Evolutionary conservation across 1,140 invertebrate species (phyloP).

Genomic region (Nasonia vitripennis): DNA sequence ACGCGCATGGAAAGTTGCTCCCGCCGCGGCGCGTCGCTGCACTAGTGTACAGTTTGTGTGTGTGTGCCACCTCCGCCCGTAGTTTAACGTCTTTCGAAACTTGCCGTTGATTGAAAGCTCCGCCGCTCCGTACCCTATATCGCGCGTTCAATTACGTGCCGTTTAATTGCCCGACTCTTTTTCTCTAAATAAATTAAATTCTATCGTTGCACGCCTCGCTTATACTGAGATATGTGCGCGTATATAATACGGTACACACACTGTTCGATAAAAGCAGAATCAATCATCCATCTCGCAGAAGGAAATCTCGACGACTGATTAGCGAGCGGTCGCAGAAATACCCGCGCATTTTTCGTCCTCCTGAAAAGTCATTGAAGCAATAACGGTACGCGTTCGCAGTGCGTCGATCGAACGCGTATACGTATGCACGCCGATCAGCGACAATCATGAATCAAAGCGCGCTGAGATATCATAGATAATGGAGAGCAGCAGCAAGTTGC

Average conservation of each 20-base stretch:
- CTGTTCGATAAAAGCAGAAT: not conserved
- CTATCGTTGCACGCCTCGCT: not conserved
- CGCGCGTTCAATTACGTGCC: not conserved
- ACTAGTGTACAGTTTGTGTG: not conserved
- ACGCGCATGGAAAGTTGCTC: constrained; percentile 8
- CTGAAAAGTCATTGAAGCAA: not conserved
- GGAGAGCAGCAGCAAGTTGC: constrained; percentile 43
- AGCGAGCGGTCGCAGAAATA: not conserved
- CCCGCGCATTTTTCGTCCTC: not conserved
- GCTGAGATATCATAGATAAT: constrained; percentile 44
- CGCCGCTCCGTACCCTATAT: not conserved
- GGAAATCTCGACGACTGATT: not conserved
- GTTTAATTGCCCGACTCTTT: not conserved
- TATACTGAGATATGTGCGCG: not conserved
- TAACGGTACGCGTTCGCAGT: not conserved
- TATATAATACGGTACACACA: not conserved
- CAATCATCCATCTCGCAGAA: not conserved
- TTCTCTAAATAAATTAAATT: not conserved
- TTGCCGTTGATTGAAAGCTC: constrained; percentile 31
- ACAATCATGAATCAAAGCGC: constrained; percentile 46
- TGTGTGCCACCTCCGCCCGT: not conserved
- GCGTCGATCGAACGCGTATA: constrained; percentile 22
- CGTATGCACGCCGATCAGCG: constrained; percentile 41
- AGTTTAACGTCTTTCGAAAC: constrained; percentile 28
- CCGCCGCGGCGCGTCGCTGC: not conserved